Percentiles rank a stretch among this genome's conserved stretches.
Evolutionary conservation across 2,797 vertebrate species (phyloP).

Genomic region (Denticeps clupeoides): DNA sequence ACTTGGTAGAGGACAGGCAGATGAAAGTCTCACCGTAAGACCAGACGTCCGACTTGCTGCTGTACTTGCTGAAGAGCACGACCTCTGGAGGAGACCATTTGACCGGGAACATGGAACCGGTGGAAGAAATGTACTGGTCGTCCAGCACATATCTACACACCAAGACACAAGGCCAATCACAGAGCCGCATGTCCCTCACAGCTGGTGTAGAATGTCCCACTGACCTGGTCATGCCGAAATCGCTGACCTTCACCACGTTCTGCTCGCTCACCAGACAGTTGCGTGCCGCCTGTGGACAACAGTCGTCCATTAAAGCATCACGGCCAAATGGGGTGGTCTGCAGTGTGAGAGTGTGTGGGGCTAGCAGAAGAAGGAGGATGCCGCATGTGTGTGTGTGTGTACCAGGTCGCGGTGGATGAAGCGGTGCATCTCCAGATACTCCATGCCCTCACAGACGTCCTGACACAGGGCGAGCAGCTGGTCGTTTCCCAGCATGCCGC

Average conservation of each 20-base stretch:
- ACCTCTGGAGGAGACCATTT: slow-evolving; percentile 96
- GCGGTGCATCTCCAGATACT: slow-evolving; percentile 64
- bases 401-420: slow-evolving; percentile 83
- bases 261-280: slow-evolving; percentile 73
- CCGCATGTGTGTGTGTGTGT: slow-evolving; percentile 21
- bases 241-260: slow-evolving; percentile 71
- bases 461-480: slow-evolving; percentile 64
- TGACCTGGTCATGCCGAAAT: slow-evolving; percentile 84
- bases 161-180: not conserved
- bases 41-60: slow-evolving; percentile 94
- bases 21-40: slow-evolving; percentile 77
- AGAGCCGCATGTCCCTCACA: slow-evolving; percentile 1
- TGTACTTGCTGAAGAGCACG: slow-evolving; percentile 84
- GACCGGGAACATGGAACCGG: slow-evolving; percentile 81
- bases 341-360: not conserved
- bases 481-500: slow-evolving; percentile 23
- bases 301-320: not conserved
- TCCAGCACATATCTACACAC: slow-evolving; percentile 52
- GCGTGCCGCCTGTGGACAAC: slow-evolving; percentile 65
- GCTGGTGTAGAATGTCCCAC: not conserved
- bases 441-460: slow-evolving; percentile 78
- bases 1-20: no score
- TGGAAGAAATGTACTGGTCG: slow-evolving; percentile 85
- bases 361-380: no score
- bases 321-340: not conserved